These are phyloP conservation scores for Amblyopsis rosae DNA, from an alignment of 2,113 vertebrate species.

Conservation along the genomic window DNA sequence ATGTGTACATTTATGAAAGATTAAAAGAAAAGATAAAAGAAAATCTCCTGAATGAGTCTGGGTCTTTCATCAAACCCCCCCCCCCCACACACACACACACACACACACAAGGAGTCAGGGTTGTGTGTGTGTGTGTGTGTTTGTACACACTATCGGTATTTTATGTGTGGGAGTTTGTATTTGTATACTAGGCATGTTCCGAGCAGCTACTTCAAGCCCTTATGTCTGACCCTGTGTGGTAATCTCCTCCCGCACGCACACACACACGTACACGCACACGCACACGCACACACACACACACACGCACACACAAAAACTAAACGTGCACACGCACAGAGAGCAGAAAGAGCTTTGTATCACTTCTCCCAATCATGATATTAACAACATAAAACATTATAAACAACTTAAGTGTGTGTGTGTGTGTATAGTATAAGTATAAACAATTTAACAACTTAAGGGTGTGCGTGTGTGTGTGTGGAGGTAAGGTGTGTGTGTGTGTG, in stretches of 20 bases:
- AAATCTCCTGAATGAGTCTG: background rate
- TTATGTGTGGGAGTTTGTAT: background rate
- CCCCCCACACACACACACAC: slow-evolving; percentile 8
- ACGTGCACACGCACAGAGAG: background rate
- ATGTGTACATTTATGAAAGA: background rate
- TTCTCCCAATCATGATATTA: background rate
- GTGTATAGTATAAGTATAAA: no score
- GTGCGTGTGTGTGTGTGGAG: no score
- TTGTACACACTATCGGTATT: background rate
- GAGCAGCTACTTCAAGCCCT: slow-evolving; percentile 33
- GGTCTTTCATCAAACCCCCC: background rate
- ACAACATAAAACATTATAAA: no score
- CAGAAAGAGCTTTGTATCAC: background rate
- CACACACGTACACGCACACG: background rate
- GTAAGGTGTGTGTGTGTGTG: no score
- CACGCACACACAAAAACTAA: background rate
- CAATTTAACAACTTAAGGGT: no score
- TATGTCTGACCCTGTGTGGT: slow-evolving; percentile 25
- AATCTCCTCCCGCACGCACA: slow-evolving; percentile 15
- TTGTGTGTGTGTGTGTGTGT: background rate
- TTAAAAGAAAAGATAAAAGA: background rate
- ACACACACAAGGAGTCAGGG: background rate
- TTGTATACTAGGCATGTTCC: background rate
- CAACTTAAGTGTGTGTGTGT: no score
- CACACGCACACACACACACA: background rate